Conservation (phyloP, 2,888 invertebrate genomes). For the Tyria jacobaeae region DNA sequence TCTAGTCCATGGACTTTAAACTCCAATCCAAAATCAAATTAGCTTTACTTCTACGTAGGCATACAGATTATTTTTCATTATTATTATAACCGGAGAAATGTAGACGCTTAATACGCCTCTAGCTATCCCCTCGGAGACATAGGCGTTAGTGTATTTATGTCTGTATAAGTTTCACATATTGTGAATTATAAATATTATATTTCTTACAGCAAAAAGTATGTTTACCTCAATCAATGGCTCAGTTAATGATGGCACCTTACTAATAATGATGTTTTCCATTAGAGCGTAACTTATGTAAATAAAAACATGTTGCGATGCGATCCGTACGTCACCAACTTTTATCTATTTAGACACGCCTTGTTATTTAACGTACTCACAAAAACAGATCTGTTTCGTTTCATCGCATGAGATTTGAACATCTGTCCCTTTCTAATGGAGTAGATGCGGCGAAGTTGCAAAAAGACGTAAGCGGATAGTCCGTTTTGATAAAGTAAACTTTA, state of each 20-base stretch:
- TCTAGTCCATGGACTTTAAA: too few species aligned
- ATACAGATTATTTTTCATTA: too few species aligned
- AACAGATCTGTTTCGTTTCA: conserved; percentile 57
- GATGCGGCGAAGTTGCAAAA: conserved; percentile 50
- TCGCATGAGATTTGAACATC: conserved; percentile 26
- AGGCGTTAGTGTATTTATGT: too few species aligned
- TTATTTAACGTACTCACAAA: conserved; percentile 51
- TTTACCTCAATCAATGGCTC: not conserved
- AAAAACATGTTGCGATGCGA: conserved; percentile 68
- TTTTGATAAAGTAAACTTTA: conserved; percentile 17
- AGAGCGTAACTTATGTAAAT: conserved; percentile 54
- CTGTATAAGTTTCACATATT: not conserved
- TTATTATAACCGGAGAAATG: too few species aligned
- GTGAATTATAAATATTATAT: not conserved
- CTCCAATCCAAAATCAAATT: too few species aligned
- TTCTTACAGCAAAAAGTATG: not conserved
- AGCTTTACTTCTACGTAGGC: too few species aligned
- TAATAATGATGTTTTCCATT: conserved; percentile 62
- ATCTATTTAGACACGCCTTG: conserved; percentile 81
- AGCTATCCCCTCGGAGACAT: too few species aligned
- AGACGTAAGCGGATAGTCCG: conserved; percentile 46
- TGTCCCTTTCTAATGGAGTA: conserved; percentile 52
- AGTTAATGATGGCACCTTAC: not conserved
- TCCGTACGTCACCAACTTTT: conserved; percentile 60
- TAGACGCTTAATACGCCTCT: too few species aligned